Evolutionary conservation across 1,140 invertebrate genomes (phyloP).

Genomic region (Drosophila obscura): DNA sequence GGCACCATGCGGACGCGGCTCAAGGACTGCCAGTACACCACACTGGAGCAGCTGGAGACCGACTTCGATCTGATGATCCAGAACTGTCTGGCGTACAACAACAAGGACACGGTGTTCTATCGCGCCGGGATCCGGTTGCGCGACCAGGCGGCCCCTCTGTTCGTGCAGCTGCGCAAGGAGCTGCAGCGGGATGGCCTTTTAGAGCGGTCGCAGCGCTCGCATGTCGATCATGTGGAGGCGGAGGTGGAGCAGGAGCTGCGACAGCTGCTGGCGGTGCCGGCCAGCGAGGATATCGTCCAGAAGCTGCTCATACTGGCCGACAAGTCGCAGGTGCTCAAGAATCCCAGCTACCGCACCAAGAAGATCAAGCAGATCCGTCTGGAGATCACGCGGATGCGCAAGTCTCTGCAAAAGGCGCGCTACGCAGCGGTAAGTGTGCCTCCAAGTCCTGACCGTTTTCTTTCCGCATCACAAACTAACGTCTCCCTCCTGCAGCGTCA

Average conservation of each 20-base stretch:
- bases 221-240: slow-evolving; percentile 83
- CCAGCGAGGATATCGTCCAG: slow-evolving; percentile 84
- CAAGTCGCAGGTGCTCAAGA: slow-evolving; percentile 85
- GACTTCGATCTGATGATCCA: slow-evolving; percentile 98
- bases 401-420: slow-evolving; percentile 70
- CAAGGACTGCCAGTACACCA: slow-evolving; percentile 90
- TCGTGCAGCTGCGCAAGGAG: slow-evolving; percentile 91
- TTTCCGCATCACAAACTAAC: too few relatives aligned
- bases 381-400: slow-evolving; percentile 84
- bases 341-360: slow-evolving; percentile 85
- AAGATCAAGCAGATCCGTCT: slow-evolving; percentile 85
- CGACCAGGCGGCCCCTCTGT: slow-evolving; percentile 91
- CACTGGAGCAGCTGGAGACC: slow-evolving; percentile 91
- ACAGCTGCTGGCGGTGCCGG: slow-evolving; percentile 75
- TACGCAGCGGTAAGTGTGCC: slow-evolving; percentile 59
- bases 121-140: slow-evolving; percentile 93
- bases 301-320: slow-evolving; percentile 85
- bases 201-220: slow-evolving; percentile 72
- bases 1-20: slow-evolving; percentile 95
- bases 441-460: too few relatives aligned
- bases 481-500: slow-evolving; percentile 36
- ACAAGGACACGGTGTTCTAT: slow-evolving; percentile 94
- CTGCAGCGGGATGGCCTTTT: slow-evolving; percentile 87
- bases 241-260: slow-evolving; percentile 85
- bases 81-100: slow-evolving; percentile 97